These are phyloP conservation scores for Formica exsecta DNA, from an alignment of 1,140 invertebrate species.

Conservation along the genomic window DNA sequence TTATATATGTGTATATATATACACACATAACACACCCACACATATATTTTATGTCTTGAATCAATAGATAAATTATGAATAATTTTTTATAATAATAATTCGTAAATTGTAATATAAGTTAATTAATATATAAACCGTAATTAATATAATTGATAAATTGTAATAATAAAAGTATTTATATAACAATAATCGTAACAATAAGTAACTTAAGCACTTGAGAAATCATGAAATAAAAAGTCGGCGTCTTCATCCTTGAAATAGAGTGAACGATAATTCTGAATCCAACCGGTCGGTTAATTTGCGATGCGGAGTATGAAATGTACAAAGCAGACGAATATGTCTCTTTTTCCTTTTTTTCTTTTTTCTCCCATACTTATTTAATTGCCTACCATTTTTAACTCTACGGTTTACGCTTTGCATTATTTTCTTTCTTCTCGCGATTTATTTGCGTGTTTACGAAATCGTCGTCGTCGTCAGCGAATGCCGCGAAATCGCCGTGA, in stretches of 20 bases:
- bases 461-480: slow-evolving; percentile 61
- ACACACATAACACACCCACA: neutral
- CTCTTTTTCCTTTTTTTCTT: slow-evolving; percentile 52
- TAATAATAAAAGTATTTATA: neutral
- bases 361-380: slow-evolving; percentile 29
- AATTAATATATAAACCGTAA: neutral
- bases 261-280: slow-evolving; percentile 37
- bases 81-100: neutral
- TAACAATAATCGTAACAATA: neutral
- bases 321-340: slow-evolving; percentile 79
- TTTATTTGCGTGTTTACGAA: slow-evolving; percentile 44
- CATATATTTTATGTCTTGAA: neutral
- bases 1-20: neutral
- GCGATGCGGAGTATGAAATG: slow-evolving; percentile 79
- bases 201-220: neutral
- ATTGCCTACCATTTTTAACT: slow-evolving; percentile 62
- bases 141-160: neutral
- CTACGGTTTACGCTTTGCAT: slow-evolving; percentile 53
- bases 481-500: slow-evolving; percentile 72
- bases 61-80: neutral
- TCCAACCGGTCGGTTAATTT: slow-evolving; percentile 74
- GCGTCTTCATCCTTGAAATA: slow-evolving; percentile 13
- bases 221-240: slow-evolving; percentile 1
- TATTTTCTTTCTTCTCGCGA: slow-evolving; percentile 46
- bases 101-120: neutral